Conservation (phyloP, 2,113 vertebrate species). For the Odocoileus hemionus region DNA sequence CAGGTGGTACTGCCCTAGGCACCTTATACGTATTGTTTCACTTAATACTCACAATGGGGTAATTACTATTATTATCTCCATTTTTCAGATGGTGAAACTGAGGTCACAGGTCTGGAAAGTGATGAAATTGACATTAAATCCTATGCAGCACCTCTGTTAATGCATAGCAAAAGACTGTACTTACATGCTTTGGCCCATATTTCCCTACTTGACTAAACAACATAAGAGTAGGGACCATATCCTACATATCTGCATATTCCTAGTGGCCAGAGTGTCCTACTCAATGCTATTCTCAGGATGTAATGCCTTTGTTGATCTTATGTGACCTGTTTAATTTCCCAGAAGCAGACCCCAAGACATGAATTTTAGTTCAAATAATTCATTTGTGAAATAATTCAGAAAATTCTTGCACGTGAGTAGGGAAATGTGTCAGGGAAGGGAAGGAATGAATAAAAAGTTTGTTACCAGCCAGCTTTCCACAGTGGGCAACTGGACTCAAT, state of each 20-base stretch:
- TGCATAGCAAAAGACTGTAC: neutral
- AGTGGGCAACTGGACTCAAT: neutral
- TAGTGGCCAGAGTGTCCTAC: neutral
- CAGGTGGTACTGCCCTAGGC: neutral
- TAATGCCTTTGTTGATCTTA: neutral
- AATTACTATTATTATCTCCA: neutral
- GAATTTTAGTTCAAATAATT: neutral
- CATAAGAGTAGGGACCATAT: neutral
- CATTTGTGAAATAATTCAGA: neutral
- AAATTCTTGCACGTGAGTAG: neutral
- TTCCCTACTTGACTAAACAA: neutral
- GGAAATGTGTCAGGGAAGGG: neutral
- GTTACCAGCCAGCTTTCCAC: neutral
- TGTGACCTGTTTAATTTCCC: neutral
- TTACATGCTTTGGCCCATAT: neutral
- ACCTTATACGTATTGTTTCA: neutral
- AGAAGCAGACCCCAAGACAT: neutral
- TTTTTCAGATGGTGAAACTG: slow-evolving; percentile 2
- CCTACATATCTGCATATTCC: neutral
- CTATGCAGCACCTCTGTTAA: neutral
- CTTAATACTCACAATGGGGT: neutral
- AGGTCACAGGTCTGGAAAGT: neutral
- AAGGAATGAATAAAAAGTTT: neutral
- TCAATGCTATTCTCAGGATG: neutral
- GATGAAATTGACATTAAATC: neutral